Conservation (phyloP, 2,797 vertebrate genomes). For the Peromyscus nudipes region DNA sequence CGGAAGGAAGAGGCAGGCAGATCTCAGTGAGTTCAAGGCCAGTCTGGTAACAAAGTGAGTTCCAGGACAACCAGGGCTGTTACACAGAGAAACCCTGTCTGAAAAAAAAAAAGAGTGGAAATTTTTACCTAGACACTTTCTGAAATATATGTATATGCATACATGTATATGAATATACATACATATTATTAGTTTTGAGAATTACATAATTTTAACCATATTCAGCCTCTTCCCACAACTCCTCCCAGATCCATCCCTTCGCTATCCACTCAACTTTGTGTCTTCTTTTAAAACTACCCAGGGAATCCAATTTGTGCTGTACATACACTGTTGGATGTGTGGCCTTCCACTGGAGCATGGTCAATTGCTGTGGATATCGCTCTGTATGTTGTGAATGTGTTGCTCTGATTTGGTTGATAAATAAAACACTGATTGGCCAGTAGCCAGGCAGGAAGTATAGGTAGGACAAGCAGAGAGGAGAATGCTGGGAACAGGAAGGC, state of each 20-base stretch:
- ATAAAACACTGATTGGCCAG: too few relatives aligned
- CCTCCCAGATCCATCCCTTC: neutral
- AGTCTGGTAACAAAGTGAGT: too few relatives aligned
- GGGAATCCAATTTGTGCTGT: neutral
- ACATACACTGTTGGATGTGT: neutral
- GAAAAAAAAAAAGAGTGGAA: neutral
- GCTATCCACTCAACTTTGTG: neutral
- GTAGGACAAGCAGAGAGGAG: too few relatives aligned
- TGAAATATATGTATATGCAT: neutral
- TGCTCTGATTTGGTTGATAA: too few relatives aligned
- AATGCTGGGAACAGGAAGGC: too few relatives aligned
- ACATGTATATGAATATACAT: neutral
- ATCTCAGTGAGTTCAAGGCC: too few relatives aligned
- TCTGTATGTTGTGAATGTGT: too few relatives aligned
- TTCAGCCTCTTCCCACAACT: neutral
- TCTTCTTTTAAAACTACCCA: neutral
- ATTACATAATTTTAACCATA: neutral
- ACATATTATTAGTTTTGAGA: neutral
- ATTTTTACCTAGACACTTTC: constrained; percentile 30
- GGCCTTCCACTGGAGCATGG: too few relatives aligned
- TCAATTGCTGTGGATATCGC: neutral
- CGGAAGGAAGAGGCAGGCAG: too few relatives aligned
- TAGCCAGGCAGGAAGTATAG: too few relatives aligned
- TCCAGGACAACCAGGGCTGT: too few relatives aligned
- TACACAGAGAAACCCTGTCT: too few relatives aligned